phyloP scores from a whole-genome alignment of 2,113 vertebrate genomes.

The Hyaena hyaena region DNA sequence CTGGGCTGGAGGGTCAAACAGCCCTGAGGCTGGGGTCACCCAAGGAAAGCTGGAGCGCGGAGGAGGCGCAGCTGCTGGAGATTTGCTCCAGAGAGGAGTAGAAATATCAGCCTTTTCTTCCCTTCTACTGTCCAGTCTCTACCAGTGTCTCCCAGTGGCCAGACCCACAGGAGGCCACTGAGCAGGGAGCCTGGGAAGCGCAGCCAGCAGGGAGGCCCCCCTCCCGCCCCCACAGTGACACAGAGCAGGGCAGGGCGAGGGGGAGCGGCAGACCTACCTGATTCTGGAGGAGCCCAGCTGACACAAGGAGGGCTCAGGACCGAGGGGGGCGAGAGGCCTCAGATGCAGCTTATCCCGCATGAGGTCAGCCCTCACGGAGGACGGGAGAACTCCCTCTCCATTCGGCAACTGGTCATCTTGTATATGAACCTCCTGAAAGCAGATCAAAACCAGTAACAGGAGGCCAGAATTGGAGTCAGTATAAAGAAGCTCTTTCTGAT shows the following conservation, averaged over 20 bases:
- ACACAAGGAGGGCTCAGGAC: not conserved
- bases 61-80: not conserved
- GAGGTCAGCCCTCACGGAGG: not conserved
- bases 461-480: not conserved
- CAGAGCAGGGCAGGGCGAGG: not conserved
- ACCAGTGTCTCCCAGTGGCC: not conserved
- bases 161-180: not conserved
- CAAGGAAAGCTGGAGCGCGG: not conserved
- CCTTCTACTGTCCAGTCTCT: not conserved
- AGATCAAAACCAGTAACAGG: not conserved
- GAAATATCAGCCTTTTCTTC: not conserved
- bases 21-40: not conserved
- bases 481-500: not conserved
- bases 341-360: not conserved
- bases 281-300: not conserved
- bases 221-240: not conserved
- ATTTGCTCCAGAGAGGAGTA: not conserved
- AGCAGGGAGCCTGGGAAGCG: not conserved
- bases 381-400: not conserved
- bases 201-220: fast-evolving
- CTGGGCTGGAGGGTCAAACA: not conserved
- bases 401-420: too few species aligned
- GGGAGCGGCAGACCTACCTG: too few species aligned
- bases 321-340: not conserved
- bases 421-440: not conserved